A percentile compares a stretch with the other conserved stretches of the same genome.
These are phyloP conservation scores for Agriopis aurantiaria DNA, from an alignment of 2,888 invertebrate genomes.

Conservation along the genomic window DNA sequence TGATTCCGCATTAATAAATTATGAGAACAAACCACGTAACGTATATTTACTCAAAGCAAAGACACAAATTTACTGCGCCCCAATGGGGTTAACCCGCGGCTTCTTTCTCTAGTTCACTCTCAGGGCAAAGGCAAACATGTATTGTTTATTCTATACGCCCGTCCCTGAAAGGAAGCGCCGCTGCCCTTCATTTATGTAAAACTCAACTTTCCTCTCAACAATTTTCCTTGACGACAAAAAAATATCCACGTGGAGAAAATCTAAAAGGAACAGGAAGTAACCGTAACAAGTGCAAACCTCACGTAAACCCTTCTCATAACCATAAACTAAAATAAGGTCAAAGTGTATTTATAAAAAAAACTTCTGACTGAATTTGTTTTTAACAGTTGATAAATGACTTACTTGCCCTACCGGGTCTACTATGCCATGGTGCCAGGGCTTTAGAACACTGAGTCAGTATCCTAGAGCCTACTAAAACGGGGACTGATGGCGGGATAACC, in stretches of 20 bases:
- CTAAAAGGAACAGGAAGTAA: slow-evolving; percentile 8
- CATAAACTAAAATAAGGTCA: neutral
- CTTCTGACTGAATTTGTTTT: too few relatives aligned
- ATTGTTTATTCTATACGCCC: slow-evolving; percentile 43
- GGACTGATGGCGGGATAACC: too few relatives aligned
- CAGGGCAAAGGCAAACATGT: slow-evolving; percentile 41
- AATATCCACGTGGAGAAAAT: slow-evolving; percentile 28
- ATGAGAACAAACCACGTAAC: slow-evolving; percentile 23
- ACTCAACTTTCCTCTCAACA: slow-evolving; percentile 38
- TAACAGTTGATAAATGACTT: too few relatives aligned
- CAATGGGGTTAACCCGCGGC: slow-evolving; percentile 39
- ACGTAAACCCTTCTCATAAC: neutral
- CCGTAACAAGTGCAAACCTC: neutral
- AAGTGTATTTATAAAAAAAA: too few relatives aligned
- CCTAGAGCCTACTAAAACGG: too few relatives aligned
- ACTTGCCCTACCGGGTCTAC: too few relatives aligned
- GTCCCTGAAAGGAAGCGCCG: slow-evolving; percentile 34
- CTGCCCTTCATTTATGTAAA: slow-evolving; percentile 42
- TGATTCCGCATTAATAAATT: slow-evolving; percentile 34
- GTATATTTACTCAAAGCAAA: slow-evolving; percentile 46
- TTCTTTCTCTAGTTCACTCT: slow-evolving; percentile 46
- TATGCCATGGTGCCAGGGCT: too few relatives aligned
- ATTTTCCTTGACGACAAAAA: slow-evolving; percentile 33
- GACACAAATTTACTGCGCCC: slow-evolving; percentile 46
- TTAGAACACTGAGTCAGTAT: too few relatives aligned